Base-by-base conservation (phyloP, 2,113 vertebrate species). In the Bambusicola thoracicus region DNA sequence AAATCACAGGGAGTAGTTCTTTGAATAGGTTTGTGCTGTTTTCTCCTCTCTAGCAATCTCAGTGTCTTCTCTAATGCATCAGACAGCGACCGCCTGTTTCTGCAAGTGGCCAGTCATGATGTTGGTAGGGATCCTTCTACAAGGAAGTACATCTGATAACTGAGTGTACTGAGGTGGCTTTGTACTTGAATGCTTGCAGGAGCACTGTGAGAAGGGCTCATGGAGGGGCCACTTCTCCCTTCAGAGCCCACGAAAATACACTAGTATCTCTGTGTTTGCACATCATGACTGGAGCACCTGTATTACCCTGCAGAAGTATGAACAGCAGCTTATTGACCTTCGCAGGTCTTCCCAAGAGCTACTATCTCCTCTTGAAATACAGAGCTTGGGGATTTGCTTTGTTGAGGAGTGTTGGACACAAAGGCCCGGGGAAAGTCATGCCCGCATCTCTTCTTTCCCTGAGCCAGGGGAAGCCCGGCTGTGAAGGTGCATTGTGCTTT, bases 401-500 rank as follows among this genome's bases (percentile, higher is more conserved):
- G 13, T 8, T 63, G 68, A 80, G 67, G 41, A 62, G 30, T n/a
- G 92, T 43, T 36, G 32, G 62, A 27, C 18, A 16, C n/a, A 68
- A 74, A 36, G 49, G 72, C 53, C n/a, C 21, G 5, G 19, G 43
- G 59, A 69, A 66, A 32, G 49, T 84, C 40, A n/a, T 63, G 25
- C 25, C 77, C 41, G 15, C 38, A 27, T 21, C 13, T 68, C 73
- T 22, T 69, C 46, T 38, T 3, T 24, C 17, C 17, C n/a, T 0
- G 1, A 21, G 8, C 14, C 5, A 24, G 59, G 13, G 34, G 46
- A 73, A 58, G n/a, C 17, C 43, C 2, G 0, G 3, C 29, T 51
- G 43, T 1, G 2, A 51, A 30, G 8, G 22, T 0, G 0, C 15
- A 15, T 20, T 29, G 41, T 13, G 75, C 29, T 48, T 9, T 4